Conservation (phyloP, 2,888 invertebrate genomes). For the Brachypalpus laphriformis region DNA sequence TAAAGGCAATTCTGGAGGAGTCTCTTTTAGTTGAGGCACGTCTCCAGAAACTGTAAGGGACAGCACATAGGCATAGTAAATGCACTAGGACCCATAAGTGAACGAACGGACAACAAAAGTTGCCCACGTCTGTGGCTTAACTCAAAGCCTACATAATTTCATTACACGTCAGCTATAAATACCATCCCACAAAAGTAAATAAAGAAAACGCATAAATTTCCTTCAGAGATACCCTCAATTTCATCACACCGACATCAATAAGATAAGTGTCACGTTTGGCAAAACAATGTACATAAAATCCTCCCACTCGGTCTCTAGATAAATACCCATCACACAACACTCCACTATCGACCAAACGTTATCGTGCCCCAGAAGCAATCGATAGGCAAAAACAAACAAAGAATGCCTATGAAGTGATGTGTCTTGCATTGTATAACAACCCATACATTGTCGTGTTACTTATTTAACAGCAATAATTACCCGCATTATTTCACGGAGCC, state of each 20-base stretch:
- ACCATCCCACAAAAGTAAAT: not conserved
- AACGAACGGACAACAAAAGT: no score
- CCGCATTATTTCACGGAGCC: constrained; percentile 30
- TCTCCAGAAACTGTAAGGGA: no score
- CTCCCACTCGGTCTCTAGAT: not conserved
- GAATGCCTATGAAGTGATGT: constrained; percentile 8
- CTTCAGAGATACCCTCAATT: not conserved
- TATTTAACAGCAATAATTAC: constrained; percentile 43
- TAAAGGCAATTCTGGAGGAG: no score
- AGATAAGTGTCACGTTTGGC: constrained; percentile 2
- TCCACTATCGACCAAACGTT: not conserved
- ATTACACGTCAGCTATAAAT: not conserved
- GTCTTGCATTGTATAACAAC: not conserved
- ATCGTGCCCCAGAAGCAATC: not conserved
- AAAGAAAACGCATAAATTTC: not conserved
- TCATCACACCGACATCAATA: not conserved
- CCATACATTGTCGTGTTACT: not conserved
- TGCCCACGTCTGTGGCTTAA: no score
- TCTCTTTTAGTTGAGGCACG: no score
- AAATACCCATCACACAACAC: not conserved
- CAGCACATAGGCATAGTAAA: no score
- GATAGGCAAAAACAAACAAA: constrained; percentile 1
- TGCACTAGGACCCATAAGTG: no score
- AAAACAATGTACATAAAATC: not conserved
- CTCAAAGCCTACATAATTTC: not conserved